Evolutionary conservation across 2,888 invertebrate genomes (phyloP), one percentile per base, ranked within the genome.

Genomic region (Clepsis dumicolana): DNA sequence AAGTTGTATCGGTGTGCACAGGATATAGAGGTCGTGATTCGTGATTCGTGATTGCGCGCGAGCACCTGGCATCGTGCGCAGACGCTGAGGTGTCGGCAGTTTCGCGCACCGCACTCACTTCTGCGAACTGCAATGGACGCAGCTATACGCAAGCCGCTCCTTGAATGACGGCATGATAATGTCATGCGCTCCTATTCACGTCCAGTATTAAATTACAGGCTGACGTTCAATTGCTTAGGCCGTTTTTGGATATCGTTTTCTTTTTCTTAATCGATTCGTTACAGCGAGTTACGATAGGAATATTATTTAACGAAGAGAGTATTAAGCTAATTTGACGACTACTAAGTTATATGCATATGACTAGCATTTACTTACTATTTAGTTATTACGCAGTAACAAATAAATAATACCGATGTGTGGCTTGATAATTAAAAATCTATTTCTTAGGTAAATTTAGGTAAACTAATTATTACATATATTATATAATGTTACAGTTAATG

Each of bases 81-180:
- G 70, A 70, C 72, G 44, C 75, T 71, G 74, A 74, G 64, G 56
- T 27, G 74, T 59, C 48, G n/a, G 66, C 54, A 62, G 35, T 56
- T 35, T 54, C 48, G 60, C 59, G 32, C 52, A 56, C 64, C 59
- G 32, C 52, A 56, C 64, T 71, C 70, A 60, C 53, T 79, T 90
- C 91, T 80, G 56, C 80, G 91, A 91, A 91, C 69, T 76, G 79
- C 70, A 80, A n/a, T 83, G 79, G 81, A 24, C 53, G 59, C 38
- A 16, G 25, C 41, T 83, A 75, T 79, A 80, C 80, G 83, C 77
- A 78, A 77, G 21, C 48, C 81, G 82, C 80, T 80, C 80, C 80
- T 76, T 76, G 78, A 86, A 87, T 88, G 86, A 83, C 84, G 83
- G 80, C 84, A 88, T 86, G 86, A 79, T 80, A 89, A 85, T 84